phyloP scores from a whole-genome alignment of 2,888 invertebrate genomes.

The Agrotis clavis region DNA sequence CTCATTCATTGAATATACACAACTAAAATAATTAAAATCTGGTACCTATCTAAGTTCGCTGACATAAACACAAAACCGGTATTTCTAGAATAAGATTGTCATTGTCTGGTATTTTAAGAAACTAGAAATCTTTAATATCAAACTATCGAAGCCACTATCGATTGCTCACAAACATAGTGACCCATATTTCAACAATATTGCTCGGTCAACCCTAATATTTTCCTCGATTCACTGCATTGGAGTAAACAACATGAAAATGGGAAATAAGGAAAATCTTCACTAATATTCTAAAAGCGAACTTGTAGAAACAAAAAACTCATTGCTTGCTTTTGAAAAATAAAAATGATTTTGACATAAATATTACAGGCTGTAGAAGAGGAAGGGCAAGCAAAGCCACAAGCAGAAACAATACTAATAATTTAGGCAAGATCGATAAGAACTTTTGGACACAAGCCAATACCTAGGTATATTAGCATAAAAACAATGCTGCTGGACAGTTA shows the following conservation, averaged over 20 bases:
- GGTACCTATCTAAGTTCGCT: not conserved
- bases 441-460: slow-evolving; percentile 25
- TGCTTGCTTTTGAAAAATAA: no score
- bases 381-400: no score
- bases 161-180: slow-evolving; percentile 1
- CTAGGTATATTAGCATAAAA: not conserved
- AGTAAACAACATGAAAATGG: slow-evolving; percentile 10
- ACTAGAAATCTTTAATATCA: not conserved
- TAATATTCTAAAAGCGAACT: no score
- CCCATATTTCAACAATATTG: slow-evolving; percentile 22
- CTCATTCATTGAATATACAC: not conserved
- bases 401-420: not conserved
- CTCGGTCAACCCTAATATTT: slow-evolving; percentile 4
- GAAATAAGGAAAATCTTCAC: slow-evolving; percentile 1
- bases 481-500: slow-evolving; percentile 13
- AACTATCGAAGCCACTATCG: not conserved
- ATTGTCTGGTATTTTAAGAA: not conserved
- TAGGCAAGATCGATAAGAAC: slow-evolving; percentile 11
- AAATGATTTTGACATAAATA: no score
- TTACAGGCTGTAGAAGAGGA: no score
- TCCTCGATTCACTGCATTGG: not conserved
- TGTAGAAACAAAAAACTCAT: no score
- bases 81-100: not conserved
- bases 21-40: not conserved
- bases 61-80: slow-evolving; percentile 1